These are phyloP conservation scores for Megastigmus dorsalis DNA, from an alignment of 2,888 invertebrate genomes.

Conservation along the genomic window DNA sequence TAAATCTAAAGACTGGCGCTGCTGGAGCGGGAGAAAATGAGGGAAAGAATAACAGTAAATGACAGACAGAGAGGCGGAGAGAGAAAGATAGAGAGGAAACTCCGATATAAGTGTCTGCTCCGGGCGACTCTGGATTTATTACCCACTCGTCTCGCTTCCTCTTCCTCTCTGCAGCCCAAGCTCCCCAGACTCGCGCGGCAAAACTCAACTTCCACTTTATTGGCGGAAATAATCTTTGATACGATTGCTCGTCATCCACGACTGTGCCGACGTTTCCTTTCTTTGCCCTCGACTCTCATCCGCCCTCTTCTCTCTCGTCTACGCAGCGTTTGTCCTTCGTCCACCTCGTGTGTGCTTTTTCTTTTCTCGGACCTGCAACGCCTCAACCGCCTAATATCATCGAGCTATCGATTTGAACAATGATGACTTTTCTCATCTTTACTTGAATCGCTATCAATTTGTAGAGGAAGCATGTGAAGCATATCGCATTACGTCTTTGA, in stretches of 20 bases:
- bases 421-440: too few relatives aligned
- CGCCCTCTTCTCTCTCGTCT: not conserved
- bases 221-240: constrained; percentile 73
- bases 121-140: constrained; percentile 71
- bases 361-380: not conserved
- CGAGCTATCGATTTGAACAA: not conserved
- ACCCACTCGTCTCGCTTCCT: constrained; percentile 60
- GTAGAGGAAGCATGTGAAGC: too few relatives aligned
- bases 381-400: not conserved
- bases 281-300: not conserved
- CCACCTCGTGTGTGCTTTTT: not conserved
- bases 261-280: constrained; percentile 55
- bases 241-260: constrained; percentile 66
- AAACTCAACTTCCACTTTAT: constrained; percentile 69
- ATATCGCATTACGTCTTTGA: too few relatives aligned
- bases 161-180: not conserved
- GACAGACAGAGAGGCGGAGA: constrained; percentile 42
- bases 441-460: too few relatives aligned
- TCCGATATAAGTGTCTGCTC: constrained; percentile 70
- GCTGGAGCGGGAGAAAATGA: constrained; percentile 15
- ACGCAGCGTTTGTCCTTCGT: not conserved
- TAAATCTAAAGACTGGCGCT: constrained; percentile 4
- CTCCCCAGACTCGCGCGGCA: constrained; percentile 57
- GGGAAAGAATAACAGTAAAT: constrained; percentile 34
- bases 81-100: constrained; percentile 57